phyloP scores from a whole-genome alignment of 1,140 invertebrate genomes.

The Caerostris extrusa region DNA sequence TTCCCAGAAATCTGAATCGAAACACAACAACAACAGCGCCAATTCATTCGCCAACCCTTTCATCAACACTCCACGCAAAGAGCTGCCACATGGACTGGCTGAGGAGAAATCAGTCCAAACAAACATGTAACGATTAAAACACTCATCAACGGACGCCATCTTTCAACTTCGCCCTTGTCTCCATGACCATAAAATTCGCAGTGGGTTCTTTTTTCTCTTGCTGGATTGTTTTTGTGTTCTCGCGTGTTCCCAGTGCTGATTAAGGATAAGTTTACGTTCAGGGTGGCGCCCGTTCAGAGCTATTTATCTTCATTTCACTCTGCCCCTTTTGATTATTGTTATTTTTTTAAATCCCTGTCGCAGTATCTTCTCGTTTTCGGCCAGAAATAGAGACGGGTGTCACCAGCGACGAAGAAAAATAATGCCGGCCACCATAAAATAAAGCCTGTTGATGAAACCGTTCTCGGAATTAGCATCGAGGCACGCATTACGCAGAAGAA shows the following conservation, averaged over 20 bases:
- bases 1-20: background rate
- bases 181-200: background rate
- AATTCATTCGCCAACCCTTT: constrained; percentile 4
- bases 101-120: constrained; percentile 38
- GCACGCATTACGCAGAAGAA: background rate
- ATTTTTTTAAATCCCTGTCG: background rate
- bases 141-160: background rate
- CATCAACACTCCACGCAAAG: background rate
- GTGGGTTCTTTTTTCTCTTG: background rate
- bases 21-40: background rate
- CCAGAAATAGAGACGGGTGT: constrained; percentile 37
- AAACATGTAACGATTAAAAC: constrained; percentile 43
- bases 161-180: background rate
- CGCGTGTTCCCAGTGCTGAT: constrained; percentile 26
- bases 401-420: background rate
- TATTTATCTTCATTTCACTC: constrained; percentile 41
- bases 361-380: background rate
- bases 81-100: background rate
- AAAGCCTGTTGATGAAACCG: background rate
- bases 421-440: background rate
- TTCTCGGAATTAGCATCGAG: constrained; percentile 24
- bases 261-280: constrained; percentile 40
- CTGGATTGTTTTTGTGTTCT: background rate
- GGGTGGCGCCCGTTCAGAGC: constrained; percentile 44
- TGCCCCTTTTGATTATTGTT: background rate